phyloP scores from a whole-genome alignment of 2,888 invertebrate genomes.

The Trissolcus brochymenae region DNA sequence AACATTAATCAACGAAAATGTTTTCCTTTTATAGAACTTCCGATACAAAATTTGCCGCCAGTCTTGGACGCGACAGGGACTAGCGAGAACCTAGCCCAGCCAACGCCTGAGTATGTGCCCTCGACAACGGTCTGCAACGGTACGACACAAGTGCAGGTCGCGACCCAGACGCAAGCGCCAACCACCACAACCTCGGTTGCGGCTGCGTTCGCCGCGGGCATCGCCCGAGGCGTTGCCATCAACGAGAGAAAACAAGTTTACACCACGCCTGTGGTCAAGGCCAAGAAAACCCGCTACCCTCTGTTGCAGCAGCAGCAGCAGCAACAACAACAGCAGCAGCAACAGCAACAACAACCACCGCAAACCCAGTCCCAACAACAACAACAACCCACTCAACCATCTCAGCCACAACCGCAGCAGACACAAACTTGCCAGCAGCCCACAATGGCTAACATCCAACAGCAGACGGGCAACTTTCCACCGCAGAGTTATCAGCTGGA shows the following conservation, averaged over 20 bases:
- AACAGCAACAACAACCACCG: constrained; percentile 61
- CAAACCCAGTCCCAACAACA: constrained; percentile 62
- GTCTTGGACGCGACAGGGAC: constrained; percentile 63
- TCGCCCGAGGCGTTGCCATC: constrained; percentile 26
- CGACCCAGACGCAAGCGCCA: constrained; percentile 80
- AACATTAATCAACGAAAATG: too few species aligned
- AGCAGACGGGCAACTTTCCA: constrained; percentile 71
- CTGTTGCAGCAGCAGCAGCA: constrained; percentile 65
- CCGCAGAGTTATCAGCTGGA: constrained; percentile 78
- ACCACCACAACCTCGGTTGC: constrained; percentile 64
- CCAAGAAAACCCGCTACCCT: constrained; percentile 75
- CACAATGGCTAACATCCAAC: constrained; percentile 61
- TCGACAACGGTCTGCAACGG: constrained; percentile 64
- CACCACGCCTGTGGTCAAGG: constrained; percentile 70
- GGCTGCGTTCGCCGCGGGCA: constrained; percentile 63
- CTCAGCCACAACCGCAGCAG: constrained; percentile 62
- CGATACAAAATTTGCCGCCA: constrained; percentile 66
- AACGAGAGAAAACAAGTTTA: constrained; percentile 72
- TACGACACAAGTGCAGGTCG: constrained; percentile 79
- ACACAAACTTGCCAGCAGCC: constrained; percentile 65
- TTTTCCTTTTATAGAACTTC: constrained; percentile 61
- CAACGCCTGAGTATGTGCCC: constrained; percentile 62
- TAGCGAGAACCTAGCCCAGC: constrained; percentile 63
- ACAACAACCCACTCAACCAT: constrained; percentile 60
- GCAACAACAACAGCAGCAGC: constrained; percentile 56